Base-by-base conservation (phyloP, 2,797 vertebrate species). In the Poecilia wingei region DNA sequence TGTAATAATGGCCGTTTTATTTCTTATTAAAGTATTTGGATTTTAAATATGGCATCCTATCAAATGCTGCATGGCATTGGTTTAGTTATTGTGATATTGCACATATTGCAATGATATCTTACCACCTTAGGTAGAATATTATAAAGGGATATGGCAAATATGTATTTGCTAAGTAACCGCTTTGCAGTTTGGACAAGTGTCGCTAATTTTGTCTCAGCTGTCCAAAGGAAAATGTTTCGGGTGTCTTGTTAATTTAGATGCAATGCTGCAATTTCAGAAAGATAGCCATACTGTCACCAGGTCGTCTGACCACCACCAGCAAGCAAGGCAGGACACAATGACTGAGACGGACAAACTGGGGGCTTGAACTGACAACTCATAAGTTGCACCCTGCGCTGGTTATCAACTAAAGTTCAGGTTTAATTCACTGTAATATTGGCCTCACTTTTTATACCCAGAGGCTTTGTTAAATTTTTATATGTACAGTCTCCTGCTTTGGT, bases 381-480 rank as follows among this genome's bases (percentile, higher is more conserved):
- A 3, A 25, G 51, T n/a, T n/a, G n/a, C 73, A 43, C 31, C 2
- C 1, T 13, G 20, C 16, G 2, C 45, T 66, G 22, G 6, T 66
- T 45, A 66, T 76, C 28, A 36, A 13, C 16, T 47, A 49, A 33
- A 49, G 16, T 46, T 64, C 43, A 25, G 57, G 20, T 64, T 64
- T 36, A 64, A 47, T 64, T 43, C 12, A 14, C 28, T 36, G 41
- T 69, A 16, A n/a, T 39, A 43, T 31, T 43, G 12, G 41, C 53
- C 45, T 72, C 12, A 36, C 28, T 47, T 72, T 59, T 75, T 1
- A 59, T 47, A 78, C 53, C 43, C 22, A 43, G 51, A 72, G 53
- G 53, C 77, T n/a, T 39, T 16, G n/a, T 78, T 20, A 47, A 61
- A 61, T 18, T 78, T 72, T 47, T 61, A 78, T 46, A 36, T 72